phyloP scores from a whole-genome alignment of 2,888 invertebrate species.

The Drosophila hamatofila region DNA sequence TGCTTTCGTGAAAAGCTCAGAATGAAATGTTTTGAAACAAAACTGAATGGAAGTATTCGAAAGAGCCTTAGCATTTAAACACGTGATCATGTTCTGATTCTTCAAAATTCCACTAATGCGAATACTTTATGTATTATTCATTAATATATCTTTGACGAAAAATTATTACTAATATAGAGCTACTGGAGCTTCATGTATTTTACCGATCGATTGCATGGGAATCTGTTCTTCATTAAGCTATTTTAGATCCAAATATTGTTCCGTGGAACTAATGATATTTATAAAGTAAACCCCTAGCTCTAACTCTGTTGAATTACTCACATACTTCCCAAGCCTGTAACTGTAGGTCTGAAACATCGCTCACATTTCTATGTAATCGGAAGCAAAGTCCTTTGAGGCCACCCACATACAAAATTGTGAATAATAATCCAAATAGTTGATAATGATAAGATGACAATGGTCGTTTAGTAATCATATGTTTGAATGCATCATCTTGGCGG shows the following conservation, averaged over 20 bases:
- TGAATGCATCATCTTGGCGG: constrained; percentile 5
- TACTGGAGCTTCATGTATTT: not conserved
- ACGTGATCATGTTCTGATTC: too few relatives aligned
- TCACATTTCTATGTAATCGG: constrained; percentile 9
- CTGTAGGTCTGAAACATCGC: not conserved
- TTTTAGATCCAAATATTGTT: not conserved
- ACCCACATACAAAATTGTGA: constrained; percentile 33
- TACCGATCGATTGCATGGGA: not conserved
- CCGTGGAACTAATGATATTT: not conserved
- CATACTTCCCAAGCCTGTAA: not conserved
- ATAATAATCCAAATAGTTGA: constrained; percentile 12
- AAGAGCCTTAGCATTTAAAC: too few relatives aligned
- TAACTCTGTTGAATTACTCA: too few relatives aligned
- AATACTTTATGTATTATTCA: too few relatives aligned
- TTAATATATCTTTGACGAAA: too few relatives aligned
- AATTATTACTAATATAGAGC: too few relatives aligned
- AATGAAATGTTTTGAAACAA: not conserved
- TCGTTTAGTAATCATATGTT: constrained; percentile 32
- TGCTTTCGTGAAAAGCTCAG: not conserved
- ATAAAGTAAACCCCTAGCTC: not conserved
- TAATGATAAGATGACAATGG: constrained; percentile 31
- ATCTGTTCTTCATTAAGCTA: not conserved
- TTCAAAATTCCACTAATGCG: too few relatives aligned
- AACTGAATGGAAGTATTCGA: not conserved
- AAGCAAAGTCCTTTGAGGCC: constrained; percentile 11